Conservation (phyloP, 2,797 vertebrate species). For the Microtus agrestis region DNA sequence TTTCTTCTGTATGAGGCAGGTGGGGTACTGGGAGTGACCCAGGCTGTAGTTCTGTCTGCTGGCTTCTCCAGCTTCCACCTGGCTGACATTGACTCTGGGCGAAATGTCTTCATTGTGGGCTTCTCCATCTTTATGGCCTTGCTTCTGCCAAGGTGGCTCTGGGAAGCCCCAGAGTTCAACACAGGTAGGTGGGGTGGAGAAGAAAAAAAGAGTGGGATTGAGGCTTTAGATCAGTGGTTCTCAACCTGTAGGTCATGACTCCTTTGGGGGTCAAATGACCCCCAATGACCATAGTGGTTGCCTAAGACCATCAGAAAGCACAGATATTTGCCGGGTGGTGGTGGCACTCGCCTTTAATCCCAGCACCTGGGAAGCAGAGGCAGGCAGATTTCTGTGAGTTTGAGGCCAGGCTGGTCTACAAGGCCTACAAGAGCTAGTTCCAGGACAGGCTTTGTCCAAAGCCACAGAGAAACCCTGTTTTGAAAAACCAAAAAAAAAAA, state of each 20-base stretch:
- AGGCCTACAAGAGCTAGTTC: too few relatives aligned
- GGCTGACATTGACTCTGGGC: constrained; percentile 91
- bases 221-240: not conserved
- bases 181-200: constrained; percentile 87
- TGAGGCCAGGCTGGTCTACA: too few relatives aligned
- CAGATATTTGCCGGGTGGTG: not conserved
- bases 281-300: not conserved
- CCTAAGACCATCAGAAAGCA: not conserved
- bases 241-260: not conserved
- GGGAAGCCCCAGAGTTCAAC: constrained; percentile 77
- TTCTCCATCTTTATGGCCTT: constrained; percentile 93
- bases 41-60: constrained; percentile 89
- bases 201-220: not conserved
- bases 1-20: constrained; percentile 83
- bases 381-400: too few relatives aligned
- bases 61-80: constrained; percentile 92
- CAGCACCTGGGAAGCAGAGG: too few relatives aligned
- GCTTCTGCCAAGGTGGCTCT: constrained; percentile 90
- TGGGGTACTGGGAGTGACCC: constrained; percentile 90
- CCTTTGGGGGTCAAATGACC: not conserved
- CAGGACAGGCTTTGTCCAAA: too few relatives aligned
- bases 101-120: constrained; percentile 93
- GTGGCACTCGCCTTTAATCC: too few relatives aligned
- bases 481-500: too few relatives aligned
- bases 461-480: too few relatives aligned